Evolutionary conservation across 2,888 invertebrate species (phyloP), one percentile per base, ranked within the genome.

Genomic region (Rhagophthalmus giganteus): DNA sequence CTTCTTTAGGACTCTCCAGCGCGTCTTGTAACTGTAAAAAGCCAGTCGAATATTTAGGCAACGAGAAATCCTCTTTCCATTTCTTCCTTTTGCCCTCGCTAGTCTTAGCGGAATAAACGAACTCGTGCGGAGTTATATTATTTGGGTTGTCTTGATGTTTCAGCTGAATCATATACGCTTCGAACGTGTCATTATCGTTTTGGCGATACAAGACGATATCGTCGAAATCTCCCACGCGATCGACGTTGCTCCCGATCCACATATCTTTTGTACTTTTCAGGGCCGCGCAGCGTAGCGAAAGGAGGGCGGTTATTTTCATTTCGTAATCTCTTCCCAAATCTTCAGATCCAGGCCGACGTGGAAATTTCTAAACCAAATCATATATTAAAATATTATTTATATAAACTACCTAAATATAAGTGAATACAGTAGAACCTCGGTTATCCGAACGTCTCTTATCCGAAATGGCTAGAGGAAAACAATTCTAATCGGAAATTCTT

Each of bases 111-210:
- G 8, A 5, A 8, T 27, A 27, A 3, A 9, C 9, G 8, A 27
- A 27, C 10, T 27, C 27, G 8, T 27, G 27, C 4, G 27, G 27
- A 27, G 4, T 27, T 8, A 27, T 5, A 3, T 27, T 27, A 4
- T 27, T 27, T 10, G 27, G 27, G 9, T 27, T 27, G 5, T 27
- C 27, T 8, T 27, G 27, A 9, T 27, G 27, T 27, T 27, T 27
- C n/a, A 27, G 9, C 9, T 27, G 27, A 8, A 27, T 9, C 9
- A 27, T 8, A 10, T 27, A 27, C n/a, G 27, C 27, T 8, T 3
- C 4, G 27, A 6, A 48, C 63, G 45, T 20, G 7, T 20, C n/a
- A n/a, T n/a, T n/a, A n/a, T n/a, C n/a, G n/a, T n/a, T n/a, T n/a
- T n/a, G n/a, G n/a, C n/a, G n/a, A n/a, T n/a, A n/a, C n/a, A n/a